Percentiles rank a stretch among this genome's conserved stretches.
Evolutionary conservation across 2,888 invertebrate genomes (phyloP).

Genomic region (Cheilosia pagana): DNA sequence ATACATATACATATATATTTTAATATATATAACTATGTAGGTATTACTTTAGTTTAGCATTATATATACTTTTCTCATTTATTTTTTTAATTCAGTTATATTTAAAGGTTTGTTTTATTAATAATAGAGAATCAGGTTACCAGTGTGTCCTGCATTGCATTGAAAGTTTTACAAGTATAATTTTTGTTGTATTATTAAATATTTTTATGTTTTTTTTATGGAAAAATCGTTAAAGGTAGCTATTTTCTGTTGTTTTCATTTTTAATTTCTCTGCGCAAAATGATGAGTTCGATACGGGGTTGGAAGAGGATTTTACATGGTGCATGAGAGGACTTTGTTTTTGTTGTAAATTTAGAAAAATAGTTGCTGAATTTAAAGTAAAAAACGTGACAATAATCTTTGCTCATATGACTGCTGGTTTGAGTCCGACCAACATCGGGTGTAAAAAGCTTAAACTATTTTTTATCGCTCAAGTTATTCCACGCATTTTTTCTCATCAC

Average conservation of each 20-base stretch:
- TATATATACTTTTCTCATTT: constrained; percentile 39
- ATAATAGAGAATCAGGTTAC: constrained; percentile 69
- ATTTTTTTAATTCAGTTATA: constrained; percentile 29
- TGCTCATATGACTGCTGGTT: too few relatives aligned
- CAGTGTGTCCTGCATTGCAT: constrained; percentile 71
- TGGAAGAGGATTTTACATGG: not conserved
- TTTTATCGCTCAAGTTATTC: not conserved
- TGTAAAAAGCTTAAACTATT: not conserved
- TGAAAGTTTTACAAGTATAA: constrained; percentile 50
- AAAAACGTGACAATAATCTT: too few relatives aligned
- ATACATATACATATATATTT: constrained; percentile 65
- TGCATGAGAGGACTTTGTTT: not conserved
- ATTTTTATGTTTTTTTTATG: not conserved
- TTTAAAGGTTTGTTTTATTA: constrained; percentile 38
- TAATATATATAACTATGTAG: constrained; percentile 73
- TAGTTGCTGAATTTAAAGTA: not conserved
- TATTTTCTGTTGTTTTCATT: constrained; percentile 31
- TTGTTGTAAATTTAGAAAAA: not conserved
- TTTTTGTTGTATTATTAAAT: constrained; percentile 31
- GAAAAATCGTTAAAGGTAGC: constrained; percentile 37
- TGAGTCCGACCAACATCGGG: not conserved
- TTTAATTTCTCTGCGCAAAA: constrained; percentile 17
- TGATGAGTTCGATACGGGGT: constrained; percentile 10
- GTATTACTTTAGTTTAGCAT: constrained; percentile 62
- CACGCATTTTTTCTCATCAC: too few relatives aligned